A percentile compares a stretch with the other conserved stretches of the same genome.
These are phyloP conservation scores for Oryzias celebensis DNA, from an alignment of 2,113 vertebrate species.

Conservation along the genomic window DNA sequence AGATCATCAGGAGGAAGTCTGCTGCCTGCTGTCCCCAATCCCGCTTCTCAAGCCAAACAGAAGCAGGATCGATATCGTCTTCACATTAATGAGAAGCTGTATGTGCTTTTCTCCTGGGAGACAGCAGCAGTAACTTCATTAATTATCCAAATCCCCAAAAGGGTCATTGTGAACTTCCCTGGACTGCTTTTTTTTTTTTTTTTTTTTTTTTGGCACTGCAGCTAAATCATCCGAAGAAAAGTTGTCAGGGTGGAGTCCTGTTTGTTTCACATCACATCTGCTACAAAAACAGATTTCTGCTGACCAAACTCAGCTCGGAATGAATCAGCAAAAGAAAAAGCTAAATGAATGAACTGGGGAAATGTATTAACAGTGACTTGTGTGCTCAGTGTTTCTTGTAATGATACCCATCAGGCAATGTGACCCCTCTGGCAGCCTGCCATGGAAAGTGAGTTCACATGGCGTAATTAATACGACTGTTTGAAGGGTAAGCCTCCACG, in stretches of 20 bases:
- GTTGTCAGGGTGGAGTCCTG: background rate
- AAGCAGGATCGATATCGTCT: background rate
- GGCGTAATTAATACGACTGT: constrained; percentile 17
- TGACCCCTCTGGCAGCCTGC: background rate
- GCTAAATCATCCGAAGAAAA: background rate
- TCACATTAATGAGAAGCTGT: background rate
- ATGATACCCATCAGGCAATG: constrained; percentile 19
- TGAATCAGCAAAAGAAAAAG: too few relatives aligned
- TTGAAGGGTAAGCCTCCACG: background rate
- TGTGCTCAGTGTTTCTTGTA: constrained; percentile 15
- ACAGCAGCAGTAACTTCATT: background rate
- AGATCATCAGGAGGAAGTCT: constrained; percentile 9
- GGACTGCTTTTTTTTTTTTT: background rate
- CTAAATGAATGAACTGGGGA: background rate
- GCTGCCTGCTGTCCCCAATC: background rate
- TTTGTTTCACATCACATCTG: background rate
- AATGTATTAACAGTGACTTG: constrained; percentile 1
- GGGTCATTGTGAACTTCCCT: background rate
- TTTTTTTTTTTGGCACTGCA: background rate
- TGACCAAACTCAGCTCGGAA: too few relatives aligned
- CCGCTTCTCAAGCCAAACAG: background rate
- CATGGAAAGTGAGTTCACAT: constrained; percentile 37
- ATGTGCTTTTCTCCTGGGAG: background rate
- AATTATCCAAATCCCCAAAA: constrained; percentile 8
- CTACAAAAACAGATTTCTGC: too few relatives aligned